Evolutionary conservation across 1,140 invertebrate genomes (phyloP), one percentile per base, ranked within the genome.

Genomic region (Zaprionus kolodkinae): DNA sequence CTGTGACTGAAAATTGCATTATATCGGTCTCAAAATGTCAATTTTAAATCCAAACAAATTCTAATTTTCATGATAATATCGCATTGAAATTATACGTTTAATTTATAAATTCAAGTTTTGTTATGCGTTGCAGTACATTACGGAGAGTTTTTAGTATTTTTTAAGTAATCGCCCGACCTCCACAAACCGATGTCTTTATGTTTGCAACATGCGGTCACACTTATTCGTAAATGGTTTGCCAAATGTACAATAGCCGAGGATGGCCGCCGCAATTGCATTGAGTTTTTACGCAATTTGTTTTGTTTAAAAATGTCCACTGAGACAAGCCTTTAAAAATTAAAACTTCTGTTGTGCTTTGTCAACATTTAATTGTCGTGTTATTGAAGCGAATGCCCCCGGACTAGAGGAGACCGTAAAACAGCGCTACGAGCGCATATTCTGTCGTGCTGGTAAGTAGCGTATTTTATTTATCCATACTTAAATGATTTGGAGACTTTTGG

Each of bases 161-260:
- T 36, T 33, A 27, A 5, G 27, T n/a, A 7, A 33, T 36, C 59
- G 43, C 11, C n/a, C 21, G 21, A 21, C 59, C 59, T 2, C 40
- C 13, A 38, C 11, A 13, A 38, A 1, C 35, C 50, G 52, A 33
- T 36, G 40, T 35, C 2, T 66, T 56, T 72, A 15, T 21, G 38
- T 36, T 48, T 55, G 21, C 48, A 57, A 9, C 33, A 21, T 13
- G 27, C 55, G n/a, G 55, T 43, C 70, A 62, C 71, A 61, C 71
- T 60, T 5, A n/a, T 45, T 6, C 6, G 13, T 52, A 38, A 25
- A 40, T 56, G 38, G 59, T 74, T 74, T 74, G 72, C 72, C 72
- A 74, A 74, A 74, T 74, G 59, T 74, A 68, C 72, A 74, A 74
- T 52, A 71, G 63, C 30, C 33, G 55, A 52, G 40, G 30, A 36